phyloP scores from a whole-genome alignment of 2,113 vertebrate genomes.

The Syrmaticus mikado region DNA sequence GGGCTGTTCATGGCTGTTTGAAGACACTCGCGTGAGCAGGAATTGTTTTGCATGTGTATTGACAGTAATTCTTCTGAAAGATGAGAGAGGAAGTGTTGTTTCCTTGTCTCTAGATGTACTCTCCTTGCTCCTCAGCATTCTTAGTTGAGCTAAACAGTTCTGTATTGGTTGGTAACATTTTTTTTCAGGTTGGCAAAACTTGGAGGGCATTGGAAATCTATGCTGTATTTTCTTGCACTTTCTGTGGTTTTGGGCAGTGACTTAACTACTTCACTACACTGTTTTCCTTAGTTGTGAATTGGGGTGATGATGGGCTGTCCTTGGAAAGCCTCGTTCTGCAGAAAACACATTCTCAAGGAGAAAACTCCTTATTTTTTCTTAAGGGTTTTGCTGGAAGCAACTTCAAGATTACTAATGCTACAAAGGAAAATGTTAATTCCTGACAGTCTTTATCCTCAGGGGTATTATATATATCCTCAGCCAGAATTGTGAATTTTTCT shows the following conservation, averaged over 20 bases:
- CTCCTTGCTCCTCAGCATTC: background rate
- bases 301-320: background rate
- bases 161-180: background rate
- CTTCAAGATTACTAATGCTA: background rate
- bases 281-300: background rate
- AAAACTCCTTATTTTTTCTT: background rate
- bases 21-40: background rate
- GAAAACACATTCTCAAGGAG: background rate
- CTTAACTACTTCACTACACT: background rate
- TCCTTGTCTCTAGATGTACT: background rate
- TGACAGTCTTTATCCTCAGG: background rate
- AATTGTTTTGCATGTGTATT: background rate
- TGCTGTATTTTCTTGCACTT: background rate
- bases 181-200: background rate
- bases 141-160: background rate
- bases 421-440: background rate
- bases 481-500: background rate
- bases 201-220: background rate
- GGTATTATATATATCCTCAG: no score
- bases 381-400: background rate
- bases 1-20: background rate
- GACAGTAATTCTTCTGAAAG: background rate
- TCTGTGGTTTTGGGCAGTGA: background rate
- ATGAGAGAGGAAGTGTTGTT: background rate
- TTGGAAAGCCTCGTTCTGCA: background rate